Evolutionary conservation across 2,797 vertebrate genomes (phyloP), one percentile per base, ranked within the genome.

Genomic region (Aldrovandia affinis): DNA sequence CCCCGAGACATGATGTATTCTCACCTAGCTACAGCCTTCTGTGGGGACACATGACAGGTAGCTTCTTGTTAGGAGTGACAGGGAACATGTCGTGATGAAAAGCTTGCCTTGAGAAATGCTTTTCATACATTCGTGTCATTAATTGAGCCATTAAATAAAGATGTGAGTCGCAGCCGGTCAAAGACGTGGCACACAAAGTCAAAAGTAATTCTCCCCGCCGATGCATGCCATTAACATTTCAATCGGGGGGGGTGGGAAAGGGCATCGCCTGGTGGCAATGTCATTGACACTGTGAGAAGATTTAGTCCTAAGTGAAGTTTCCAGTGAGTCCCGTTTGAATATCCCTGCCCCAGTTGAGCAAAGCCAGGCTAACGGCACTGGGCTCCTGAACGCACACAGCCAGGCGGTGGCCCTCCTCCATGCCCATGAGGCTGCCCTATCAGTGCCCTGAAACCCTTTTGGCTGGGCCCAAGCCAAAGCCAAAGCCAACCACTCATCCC

Each of bases 51-150:
- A 78, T 78, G 81, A 88, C 86, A 86, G 86, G 68, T 83, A 85
- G 86, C 36, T 80, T 63, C 86, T 86, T 79, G 82, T 85, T 85
- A 85, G 86, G 75, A 83, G 86, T 39, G 33, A 50, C 54, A 83
- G 28, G 52, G 78, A 47, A 36, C 55, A 44, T 84, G 63, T 50
- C 36, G 18, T 42, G 25, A 39, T 22, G 44, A 54, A n/a, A 83
- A 4, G 30, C 57, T 61, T 61, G 50, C 30, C 12, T 54, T 68
- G 12, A 50, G 28, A 79, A 36, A 36, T 77, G 3, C 65, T 22
- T n/a, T n/a, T n/a, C n/a, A n/a, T n/a, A 50, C 1, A 6, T 5
- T 50, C 47, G 12, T 5, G 47, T 12, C 47, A 50, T 50, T 5
- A 50, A 50, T 5, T 50, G 47, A 50, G 47, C 12, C 47, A 50